These are phyloP conservation scores for Dermatemys mawii DNA, from an alignment of 2,113 vertebrate species.

Conservation along the genomic window DNA sequence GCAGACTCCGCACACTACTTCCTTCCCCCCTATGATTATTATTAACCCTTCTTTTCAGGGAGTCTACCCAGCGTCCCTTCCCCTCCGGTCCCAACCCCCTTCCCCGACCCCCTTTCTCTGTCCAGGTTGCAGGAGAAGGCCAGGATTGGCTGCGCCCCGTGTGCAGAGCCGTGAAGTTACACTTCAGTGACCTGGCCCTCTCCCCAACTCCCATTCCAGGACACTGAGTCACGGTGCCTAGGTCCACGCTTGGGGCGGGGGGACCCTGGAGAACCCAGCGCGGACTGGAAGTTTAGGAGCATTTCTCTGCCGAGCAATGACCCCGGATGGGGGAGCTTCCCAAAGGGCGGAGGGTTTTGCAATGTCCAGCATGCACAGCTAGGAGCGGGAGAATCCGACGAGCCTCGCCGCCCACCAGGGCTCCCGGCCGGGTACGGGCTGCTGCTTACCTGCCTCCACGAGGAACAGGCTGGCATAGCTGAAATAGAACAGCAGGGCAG, in stretches of 20 bases:
- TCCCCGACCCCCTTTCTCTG: not conserved
- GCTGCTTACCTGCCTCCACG: conserved; percentile 78
- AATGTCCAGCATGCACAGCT: too few relatives aligned
- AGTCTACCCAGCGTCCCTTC: not conserved
- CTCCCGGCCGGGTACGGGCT: not conserved
- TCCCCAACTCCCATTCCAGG: not conserved
- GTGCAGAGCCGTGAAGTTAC: not conserved
- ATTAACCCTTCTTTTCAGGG: not conserved
- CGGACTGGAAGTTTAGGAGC: not conserved
- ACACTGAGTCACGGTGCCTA: not conserved
- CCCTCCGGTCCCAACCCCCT: not conserved
- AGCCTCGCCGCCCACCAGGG: not conserved
- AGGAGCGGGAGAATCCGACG: too few relatives aligned
- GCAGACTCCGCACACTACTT: not conserved
- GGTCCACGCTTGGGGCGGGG: too few relatives aligned
- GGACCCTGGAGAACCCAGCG: not conserved
- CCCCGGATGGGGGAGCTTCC: not conserved
- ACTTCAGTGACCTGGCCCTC: not conserved
- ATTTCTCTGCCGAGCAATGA: not conserved
- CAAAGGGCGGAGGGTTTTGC: not conserved
- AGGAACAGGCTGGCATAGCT: conserved; percentile 76
- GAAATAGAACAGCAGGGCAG: conserved; percentile 77
- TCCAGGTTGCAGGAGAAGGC: not conserved
- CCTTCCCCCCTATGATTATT: too few relatives aligned
- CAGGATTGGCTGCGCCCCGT: not conserved